Percentiles rank a stretch among this genome's conserved stretches.
phyloP scores from a whole-genome alignment of 2,888 invertebrate species.

The Chaitophorus viminalis region DNA sequence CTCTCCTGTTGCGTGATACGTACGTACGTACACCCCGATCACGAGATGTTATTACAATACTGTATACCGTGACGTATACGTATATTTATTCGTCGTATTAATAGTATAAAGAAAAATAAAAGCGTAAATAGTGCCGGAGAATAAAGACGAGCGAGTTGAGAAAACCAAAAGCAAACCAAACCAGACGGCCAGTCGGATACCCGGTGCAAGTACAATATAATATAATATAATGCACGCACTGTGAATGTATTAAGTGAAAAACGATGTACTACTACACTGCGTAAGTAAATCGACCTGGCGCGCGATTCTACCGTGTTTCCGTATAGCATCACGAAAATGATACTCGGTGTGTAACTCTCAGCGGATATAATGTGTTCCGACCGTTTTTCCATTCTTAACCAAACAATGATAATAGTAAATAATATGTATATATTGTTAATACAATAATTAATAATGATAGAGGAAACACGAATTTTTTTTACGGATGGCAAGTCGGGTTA shows the following conservation, averaged over 20 bases:
- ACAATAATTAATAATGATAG: not conserved
- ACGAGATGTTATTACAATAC: not conserved
- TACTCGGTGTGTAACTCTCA: not conserved
- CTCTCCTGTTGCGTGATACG: not conserved
- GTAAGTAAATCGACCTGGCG: not conserved
- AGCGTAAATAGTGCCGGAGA: not conserved
- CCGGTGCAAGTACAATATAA: not conserved
- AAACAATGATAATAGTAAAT: not conserved
- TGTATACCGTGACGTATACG: too few relatives aligned
- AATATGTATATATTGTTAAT: too few relatives aligned
- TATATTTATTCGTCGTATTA: not conserved
- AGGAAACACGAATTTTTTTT: conserved; percentile 15
- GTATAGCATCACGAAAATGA: too few relatives aligned
- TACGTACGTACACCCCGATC: too few relatives aligned
- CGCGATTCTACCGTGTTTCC: not conserved
- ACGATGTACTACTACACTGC: not conserved
- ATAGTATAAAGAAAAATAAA: not conserved
- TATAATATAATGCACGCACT: too few relatives aligned
- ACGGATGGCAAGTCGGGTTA: conserved; percentile 7
- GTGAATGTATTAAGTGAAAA: not conserved
- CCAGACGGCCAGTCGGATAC: not conserved
- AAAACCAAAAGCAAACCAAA: not conserved
- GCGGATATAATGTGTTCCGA: not conserved
- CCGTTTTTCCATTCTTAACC: not conserved
- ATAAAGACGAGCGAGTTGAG: not conserved